These are phyloP conservation scores for Dreissena rostriformis DNA, from an alignment of 1,140 invertebrate species.

Conservation along the genomic window DNA sequence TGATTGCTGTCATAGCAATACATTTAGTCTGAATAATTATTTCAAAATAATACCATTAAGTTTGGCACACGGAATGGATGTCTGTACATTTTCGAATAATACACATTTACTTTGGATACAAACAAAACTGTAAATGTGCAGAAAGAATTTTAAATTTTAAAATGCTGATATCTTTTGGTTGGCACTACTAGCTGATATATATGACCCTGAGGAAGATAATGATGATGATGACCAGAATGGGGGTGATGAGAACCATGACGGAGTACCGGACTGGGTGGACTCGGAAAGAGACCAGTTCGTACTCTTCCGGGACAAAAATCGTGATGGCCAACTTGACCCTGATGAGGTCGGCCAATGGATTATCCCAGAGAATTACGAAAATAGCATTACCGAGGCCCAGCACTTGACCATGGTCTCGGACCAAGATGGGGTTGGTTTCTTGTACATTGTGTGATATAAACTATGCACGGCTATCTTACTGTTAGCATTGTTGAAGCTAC, in stretches of 20 bases:
- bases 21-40: too few species aligned
- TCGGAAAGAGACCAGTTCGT: slow-evolving; percentile 94
- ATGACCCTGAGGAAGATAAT: slow-evolving; percentile 87
- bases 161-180: slow-evolving; percentile 3
- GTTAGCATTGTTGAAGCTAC: too few species aligned
- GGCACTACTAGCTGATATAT: slow-evolving; percentile 64
- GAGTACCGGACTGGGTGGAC: slow-evolving; percentile 98
- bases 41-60: too few species aligned
- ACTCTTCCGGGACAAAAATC: slow-evolving; percentile 91
- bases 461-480: too few species aligned
- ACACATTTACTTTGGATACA: background rate
- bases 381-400: slow-evolving; percentile 96
- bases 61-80: too few species aligned
- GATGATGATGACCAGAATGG: slow-evolving; percentile 96
- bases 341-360: slow-evolving; percentile 96
- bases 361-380: slow-evolving; percentile 97
- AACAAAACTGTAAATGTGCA: background rate
- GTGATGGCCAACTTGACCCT: slow-evolving; percentile 94
- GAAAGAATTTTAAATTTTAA: slow-evolving; percentile 10
- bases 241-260: slow-evolving; percentile 87
- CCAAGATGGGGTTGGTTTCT: slow-evolving; percentile 86
- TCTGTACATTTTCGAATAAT: too few species aligned
- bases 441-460: background rate
- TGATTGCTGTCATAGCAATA: too few species aligned
- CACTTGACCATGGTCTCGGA: slow-evolving; percentile 98